phyloP scores from a whole-genome alignment of 2,888 invertebrate genomes.

The Oscheius sp. region DNA sequence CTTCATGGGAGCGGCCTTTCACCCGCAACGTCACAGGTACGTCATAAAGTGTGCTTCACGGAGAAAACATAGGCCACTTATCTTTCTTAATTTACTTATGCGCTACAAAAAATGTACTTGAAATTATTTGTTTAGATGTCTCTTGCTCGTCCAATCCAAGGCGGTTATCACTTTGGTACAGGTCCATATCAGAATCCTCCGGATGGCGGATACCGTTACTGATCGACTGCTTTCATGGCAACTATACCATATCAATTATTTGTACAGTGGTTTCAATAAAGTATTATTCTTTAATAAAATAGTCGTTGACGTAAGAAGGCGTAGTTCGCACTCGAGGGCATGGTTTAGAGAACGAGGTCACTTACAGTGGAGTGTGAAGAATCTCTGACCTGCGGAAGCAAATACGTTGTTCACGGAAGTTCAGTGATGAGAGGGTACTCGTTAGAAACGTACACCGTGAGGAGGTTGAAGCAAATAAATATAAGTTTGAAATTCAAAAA shows the following conservation, averaged over 20 bases:
- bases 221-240: neutral
- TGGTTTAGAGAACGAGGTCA: no score
- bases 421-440: no score
- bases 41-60: slow-evolving; percentile 17
- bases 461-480: no score
- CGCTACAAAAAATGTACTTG: neutral
- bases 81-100: neutral
- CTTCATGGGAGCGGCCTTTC: slow-evolving; percentile 45
- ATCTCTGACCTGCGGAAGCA: no score
- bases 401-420: no score
- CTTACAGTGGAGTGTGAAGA: no score
- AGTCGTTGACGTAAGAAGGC: no score
- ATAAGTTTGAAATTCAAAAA: no score
- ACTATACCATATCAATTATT: neutral
- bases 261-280: slow-evolving; percentile 30
- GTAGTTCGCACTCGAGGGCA: no score
- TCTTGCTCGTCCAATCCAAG: slow-evolving; percentile 51
- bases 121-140: slow-evolving; percentile 46
- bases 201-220: slow-evolving; percentile 41
- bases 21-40: slow-evolving; percentile 52
- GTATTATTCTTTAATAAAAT: neutral
- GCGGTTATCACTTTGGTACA: slow-evolving; percentile 57
- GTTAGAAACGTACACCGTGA: no score
- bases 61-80: neutral
- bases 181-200: slow-evolving; percentile 59